A percentile compares a stretch with the other conserved stretches of the same genome.
These are phyloP conservation scores for Scolopax bukidnonensis DNA, from an alignment of 2,797 vertebrate species.

Conservation along the genomic window DNA sequence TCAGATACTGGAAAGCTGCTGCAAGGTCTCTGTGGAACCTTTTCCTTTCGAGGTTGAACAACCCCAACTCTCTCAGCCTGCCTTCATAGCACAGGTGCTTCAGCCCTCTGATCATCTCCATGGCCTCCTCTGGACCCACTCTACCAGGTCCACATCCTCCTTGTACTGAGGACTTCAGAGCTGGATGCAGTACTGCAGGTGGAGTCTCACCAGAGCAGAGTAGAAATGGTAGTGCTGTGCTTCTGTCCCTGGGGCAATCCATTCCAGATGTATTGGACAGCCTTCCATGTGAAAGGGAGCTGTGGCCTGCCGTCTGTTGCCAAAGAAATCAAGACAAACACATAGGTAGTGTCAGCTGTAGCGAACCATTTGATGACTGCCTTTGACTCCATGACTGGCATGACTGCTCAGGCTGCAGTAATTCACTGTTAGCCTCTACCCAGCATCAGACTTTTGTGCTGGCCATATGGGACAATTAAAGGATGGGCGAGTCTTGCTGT, in stretches of 20 bases:
- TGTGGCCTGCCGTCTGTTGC: not conserved
- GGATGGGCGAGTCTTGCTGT: not conserved
- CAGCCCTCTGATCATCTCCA: not conserved
- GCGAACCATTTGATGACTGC: not conserved
- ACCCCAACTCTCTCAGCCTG: not conserved
- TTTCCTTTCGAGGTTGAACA: not conserved
- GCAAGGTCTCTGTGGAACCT: not conserved
- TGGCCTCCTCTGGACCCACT: not conserved
- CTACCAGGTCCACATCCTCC: not conserved
- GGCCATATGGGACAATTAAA: not conserved
- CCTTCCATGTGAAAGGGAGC: not conserved
- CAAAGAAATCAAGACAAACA: not conserved
- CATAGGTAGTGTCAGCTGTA: not conserved
- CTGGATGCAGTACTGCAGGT: not conserved
- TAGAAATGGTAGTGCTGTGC: not conserved
- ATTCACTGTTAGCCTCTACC: not conserved
- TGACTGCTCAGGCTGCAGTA: not conserved
- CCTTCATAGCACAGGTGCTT: not conserved
- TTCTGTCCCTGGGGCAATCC: not conserved
- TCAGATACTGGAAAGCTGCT: not conserved
- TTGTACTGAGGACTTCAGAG: not conserved
- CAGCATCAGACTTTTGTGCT: not conserved
- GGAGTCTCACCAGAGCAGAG: not conserved
- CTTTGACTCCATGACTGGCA: not conserved
- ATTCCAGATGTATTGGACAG: not conserved